phyloP scores from a whole-genome alignment of 2,113 vertebrate genomes.

The Etia nguti region DNA sequence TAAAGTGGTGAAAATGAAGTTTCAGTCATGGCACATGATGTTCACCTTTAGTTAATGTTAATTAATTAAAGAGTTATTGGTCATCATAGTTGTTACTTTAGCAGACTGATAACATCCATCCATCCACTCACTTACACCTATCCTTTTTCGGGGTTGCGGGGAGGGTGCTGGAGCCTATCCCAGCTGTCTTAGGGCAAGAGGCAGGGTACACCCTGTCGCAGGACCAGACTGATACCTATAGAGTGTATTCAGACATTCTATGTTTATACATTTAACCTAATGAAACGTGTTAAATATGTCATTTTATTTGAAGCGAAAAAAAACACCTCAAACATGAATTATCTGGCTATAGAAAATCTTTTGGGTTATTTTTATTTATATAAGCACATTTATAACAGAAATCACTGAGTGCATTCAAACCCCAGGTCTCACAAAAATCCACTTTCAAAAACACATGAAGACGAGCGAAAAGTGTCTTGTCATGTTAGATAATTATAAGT shows the following conservation, averaged over 20 bases:
- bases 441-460: not conserved
- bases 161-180: too few relatives aligned
- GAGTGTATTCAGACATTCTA: not conserved
- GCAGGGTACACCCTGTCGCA: too few relatives aligned
- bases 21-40: not conserved
- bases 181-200: too few relatives aligned
- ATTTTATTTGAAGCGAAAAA: not conserved
- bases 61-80: not conserved
- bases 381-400: not conserved
- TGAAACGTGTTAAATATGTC: not conserved
- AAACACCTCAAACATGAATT: not conserved
- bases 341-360: not conserved
- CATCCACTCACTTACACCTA: too few relatives aligned
- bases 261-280: fast-evolving
- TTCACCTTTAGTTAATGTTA: not conserved
- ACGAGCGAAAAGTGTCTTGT: not conserved
- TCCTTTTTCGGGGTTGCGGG: too few relatives aligned
- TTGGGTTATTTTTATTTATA: not conserved
- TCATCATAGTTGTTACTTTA: not conserved
- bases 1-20: not conserved
- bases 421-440: not conserved
- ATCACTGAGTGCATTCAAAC: not conserved
- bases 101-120: too few relatives aligned
- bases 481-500: not conserved
- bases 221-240: too few relatives aligned